Evolutionary conservation across 2,888 invertebrate species (phyloP), one percentile per base, ranked within the genome.

Genomic region (Macropis europaea): DNA sequence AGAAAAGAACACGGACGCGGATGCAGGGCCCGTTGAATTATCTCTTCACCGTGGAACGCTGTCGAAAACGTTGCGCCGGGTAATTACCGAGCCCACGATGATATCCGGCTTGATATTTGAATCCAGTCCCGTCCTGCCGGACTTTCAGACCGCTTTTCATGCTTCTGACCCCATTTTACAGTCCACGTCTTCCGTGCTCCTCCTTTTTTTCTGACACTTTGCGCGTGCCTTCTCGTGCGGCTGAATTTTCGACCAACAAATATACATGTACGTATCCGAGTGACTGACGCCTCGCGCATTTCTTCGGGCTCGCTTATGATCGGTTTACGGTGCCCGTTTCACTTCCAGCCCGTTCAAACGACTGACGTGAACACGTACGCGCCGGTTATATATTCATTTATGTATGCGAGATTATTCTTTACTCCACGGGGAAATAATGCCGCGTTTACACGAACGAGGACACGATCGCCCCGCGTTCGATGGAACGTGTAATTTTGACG

Each of bases 161-260:
- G 48, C 43, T 22, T 19, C 56, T 78, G 73, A 69, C 79, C 75
- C 53, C 71, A 26, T 76, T 79, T 53, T 38, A 45, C 34, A 7
- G 6, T 30, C 15, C 66, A 38, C 67, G 36, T 15, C 42, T n/a
- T 28, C 24, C 48, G 17, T 24, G 36, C 11, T 48, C 40, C 62
- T 26, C 42, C 62, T 56, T 72, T 73, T 73, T 76, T 76, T n/a
- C n/a, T 68, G 62, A 69, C 61, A 62, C 56, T 50, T 53, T 53
- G 36, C 66, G 28, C 60, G 71, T 56, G 67, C 36, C 67, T 47
- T 17, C 13, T 24, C 22, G 15, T 26, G 11, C 19, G 17, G 30
- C 48, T 56, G 47, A 28, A 63, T 56, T 43, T 36, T 34, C 17
- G 19, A 24, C 26, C 32, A 13, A n/a, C 2, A n/a, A 28, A 4